These are phyloP conservation scores for Struthio camelus DNA, from an alignment of 2,113 vertebrate species.

Conservation along the genomic window DNA sequence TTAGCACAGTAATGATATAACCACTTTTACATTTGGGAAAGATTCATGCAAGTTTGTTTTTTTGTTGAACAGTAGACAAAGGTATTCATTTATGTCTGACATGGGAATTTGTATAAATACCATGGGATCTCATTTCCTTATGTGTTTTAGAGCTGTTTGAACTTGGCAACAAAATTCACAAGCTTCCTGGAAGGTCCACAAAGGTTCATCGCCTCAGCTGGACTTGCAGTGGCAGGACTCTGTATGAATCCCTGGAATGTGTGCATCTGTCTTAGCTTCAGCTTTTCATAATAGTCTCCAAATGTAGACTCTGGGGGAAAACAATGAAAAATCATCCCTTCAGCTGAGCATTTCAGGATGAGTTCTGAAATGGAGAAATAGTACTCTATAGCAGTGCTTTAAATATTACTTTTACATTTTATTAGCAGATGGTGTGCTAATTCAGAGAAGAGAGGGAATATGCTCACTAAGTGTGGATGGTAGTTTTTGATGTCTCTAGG, in stretches of 20 bases:
- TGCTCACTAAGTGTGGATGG: background rate
- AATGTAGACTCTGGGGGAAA: conserved; percentile 13
- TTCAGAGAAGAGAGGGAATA: background rate
- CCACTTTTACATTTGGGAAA: conserved; percentile 31
- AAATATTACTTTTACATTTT: background rate
- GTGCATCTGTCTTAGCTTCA: conserved; percentile 25
- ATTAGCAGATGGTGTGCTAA: background rate
- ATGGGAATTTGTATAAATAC: conserved; percentile 51
- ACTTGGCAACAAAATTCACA: conserved; percentile 45
- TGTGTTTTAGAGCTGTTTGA: conserved; percentile 52
- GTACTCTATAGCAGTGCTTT: background rate
- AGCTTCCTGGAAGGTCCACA: conserved; percentile 59
- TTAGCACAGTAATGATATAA: background rate
- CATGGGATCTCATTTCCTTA: conserved; percentile 37
- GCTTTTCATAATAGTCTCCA: conserved; percentile 26
- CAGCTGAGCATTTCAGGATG: background rate
- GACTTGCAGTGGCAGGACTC: background rate
- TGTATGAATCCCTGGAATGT: background rate
- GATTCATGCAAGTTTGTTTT: background rate
- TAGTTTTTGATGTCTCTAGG: background rate
- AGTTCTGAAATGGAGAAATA: background rate
- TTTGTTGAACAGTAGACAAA: conserved; percentile 33
- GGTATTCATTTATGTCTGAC: conserved; percentile 45
- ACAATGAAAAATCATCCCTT: conserved; percentile 11
- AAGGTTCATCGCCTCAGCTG: background rate